Percentiles rank a stretch among this genome's conserved stretches.
Evolutionary conservation across 2,888 invertebrate species (phyloP).

Genomic region (Agrochola macilenta): DNA sequence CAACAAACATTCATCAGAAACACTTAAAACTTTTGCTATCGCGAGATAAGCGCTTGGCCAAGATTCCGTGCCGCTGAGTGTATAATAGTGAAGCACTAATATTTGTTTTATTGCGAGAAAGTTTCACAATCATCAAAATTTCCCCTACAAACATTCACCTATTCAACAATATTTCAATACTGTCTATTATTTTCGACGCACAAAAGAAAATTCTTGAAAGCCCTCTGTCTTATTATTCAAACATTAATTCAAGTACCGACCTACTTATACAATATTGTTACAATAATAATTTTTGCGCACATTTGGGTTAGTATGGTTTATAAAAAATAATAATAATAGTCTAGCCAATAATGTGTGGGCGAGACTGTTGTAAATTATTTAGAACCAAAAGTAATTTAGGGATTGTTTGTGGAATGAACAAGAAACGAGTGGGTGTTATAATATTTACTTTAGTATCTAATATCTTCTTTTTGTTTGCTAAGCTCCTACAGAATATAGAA

Average conservation of each 20-base stretch:
- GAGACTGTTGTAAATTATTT: constrained; percentile 15
- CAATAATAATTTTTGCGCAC: background rate
- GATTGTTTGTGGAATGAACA: background rate
- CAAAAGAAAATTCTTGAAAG: constrained; percentile 37
- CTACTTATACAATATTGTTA: background rate
- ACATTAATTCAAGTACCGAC: constrained; percentile 3
- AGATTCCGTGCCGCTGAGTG: no score
- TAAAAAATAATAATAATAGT: background rate
- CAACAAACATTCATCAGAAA: no score
- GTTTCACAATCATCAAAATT: no score
- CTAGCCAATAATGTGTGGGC: background rate
- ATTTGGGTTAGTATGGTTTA: background rate
- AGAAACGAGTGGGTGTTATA: background rate
- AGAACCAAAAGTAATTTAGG: background rate
- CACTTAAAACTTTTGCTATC: no score
- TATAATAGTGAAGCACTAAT: no score
- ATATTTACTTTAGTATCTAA: background rate
- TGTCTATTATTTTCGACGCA: constrained; percentile 26
- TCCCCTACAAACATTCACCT: no score
- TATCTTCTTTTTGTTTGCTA: constrained; percentile 3
- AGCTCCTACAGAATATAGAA: background rate
- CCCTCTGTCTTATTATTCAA: constrained; percentile 24
- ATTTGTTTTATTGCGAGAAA: no score
- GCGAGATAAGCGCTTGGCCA: no score
- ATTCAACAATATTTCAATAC: background rate